These are phyloP conservation scores for Carollia perspicillata DNA, from an alignment of 2,113 vertebrate genomes.

Conservation along the genomic window DNA sequence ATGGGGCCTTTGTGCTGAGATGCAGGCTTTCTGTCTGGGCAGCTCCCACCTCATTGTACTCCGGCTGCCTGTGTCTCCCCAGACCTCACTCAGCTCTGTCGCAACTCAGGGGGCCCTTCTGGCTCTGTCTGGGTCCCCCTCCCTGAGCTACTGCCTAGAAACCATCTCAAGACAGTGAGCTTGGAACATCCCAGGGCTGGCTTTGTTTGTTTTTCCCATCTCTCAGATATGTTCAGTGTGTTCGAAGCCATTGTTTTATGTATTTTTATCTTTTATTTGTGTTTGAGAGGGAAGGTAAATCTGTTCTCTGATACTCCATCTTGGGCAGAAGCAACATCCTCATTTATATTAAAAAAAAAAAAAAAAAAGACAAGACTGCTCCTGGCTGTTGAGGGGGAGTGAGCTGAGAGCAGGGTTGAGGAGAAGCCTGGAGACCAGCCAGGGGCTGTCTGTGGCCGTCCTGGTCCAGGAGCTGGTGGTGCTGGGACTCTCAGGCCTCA, in stretches of 20 bases:
- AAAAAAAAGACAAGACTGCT: background rate
- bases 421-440: background rate
- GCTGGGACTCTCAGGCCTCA: rapidly evolving
- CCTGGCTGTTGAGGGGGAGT: background rate
- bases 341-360: background rate
- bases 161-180: background rate
- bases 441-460: rapidly evolving
- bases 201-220: background rate
- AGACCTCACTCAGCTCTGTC: background rate
- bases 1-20: background rate
- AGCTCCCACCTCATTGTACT: background rate
- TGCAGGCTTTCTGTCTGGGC: background rate
- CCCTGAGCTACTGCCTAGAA: background rate
- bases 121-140: background rate
- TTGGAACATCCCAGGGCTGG: background rate
- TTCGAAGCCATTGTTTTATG: background rate
- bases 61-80: background rate
- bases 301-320: background rate
- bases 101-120: background rate
- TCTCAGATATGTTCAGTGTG: background rate
- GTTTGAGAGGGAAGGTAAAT: background rate
- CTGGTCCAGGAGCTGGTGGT: background rate
- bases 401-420: background rate
- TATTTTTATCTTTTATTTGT: background rate
- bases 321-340: background rate